A percentile compares a stretch with the other conserved stretches of the same genome.
Conservation (phyloP, 1,140 invertebrate genomes). For the Atta cephalotes region DNA sequence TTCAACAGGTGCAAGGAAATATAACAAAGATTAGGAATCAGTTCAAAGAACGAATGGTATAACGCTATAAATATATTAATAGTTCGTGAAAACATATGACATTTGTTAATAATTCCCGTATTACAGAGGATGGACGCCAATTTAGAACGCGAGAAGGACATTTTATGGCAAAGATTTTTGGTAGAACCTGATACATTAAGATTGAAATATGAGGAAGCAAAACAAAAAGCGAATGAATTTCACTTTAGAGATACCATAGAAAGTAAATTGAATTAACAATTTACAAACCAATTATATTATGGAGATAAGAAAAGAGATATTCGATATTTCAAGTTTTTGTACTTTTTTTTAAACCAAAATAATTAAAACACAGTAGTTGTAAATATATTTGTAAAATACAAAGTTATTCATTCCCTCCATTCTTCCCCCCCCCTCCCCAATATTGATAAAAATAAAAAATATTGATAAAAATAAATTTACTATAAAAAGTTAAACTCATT, state of each 20-base stretch:
- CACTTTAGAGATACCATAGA: conserved; percentile 29
- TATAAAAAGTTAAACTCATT: no score
- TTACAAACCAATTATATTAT: neutral
- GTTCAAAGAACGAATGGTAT: conserved; percentile 69
- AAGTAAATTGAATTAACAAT: neutral
- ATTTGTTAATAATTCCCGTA: conserved; percentile 42
- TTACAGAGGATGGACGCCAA: conserved; percentile 77
- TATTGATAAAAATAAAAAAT: no score
- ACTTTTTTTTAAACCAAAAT: neutral
- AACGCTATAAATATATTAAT: neutral
- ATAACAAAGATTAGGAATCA: conserved; percentile 62
- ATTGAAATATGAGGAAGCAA: conserved; percentile 74
- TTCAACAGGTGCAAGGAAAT: conserved; percentile 57
- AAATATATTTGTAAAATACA: neutral
- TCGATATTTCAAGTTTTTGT: neutral
- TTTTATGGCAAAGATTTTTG: conserved; percentile 79
- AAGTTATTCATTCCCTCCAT: neutral
- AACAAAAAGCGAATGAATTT: conserved; percentile 46
- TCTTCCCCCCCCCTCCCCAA: no score
- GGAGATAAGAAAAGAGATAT: neutral
- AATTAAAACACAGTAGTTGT: neutral
- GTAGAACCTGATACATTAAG: conserved; percentile 78
- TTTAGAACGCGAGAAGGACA: conserved; percentile 78
- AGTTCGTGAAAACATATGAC: neutral
- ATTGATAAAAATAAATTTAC: no score